Base-by-base conservation (phyloP, 2,113 vertebrate species). In the Lanius collurio region DNA sequence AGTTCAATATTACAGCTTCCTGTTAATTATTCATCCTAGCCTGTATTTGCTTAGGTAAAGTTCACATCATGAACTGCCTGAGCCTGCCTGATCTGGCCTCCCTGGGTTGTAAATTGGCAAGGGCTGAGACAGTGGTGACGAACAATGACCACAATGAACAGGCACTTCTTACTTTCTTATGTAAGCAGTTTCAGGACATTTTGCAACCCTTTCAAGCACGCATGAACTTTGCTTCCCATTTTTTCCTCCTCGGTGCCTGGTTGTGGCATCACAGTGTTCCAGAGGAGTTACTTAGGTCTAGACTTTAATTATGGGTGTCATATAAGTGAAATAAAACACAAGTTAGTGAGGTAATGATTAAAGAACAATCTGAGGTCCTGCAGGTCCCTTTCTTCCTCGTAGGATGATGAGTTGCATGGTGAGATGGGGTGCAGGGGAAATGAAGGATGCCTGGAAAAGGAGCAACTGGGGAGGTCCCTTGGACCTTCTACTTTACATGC, bases 1-100 rank as follows among this genome's bases (percentile, higher is more conserved):
- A 63, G 59, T 42, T 81, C 80, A 52, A 3, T 31, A 78, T 95
- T 64, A 71, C 68, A 78, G 2, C 30, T 70, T 67, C 26, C 73
- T 94, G 94, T 95, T 95, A 96, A 96, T 96, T 90, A 97, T 97
- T 96, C 52, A 94, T 92, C 86, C 4, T 27, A 70, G 82, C 11
- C 37, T 57, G 2, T 85, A 16, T 86, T 92, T 92, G 86, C 86
- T 90, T 90, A 86, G 69, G 64, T 71, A 90, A 41, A 70, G 56
- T 64, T 94, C 80, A 81, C 37, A 52, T 37, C 18, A 19, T 78
- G 62, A 89, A 68, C 79, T 85, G n/a, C 20, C 47, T 42, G 44
- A 73, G 56, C 83, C 65, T 20, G 37, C 47, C n/a, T 0, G 0
- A 42, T 35, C 33, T 18, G 42, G 49, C 31, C 59, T 83, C 35